Conservation (phyloP, 2,797 vertebrate species). For the Rhodeus uyekii region DNA sequence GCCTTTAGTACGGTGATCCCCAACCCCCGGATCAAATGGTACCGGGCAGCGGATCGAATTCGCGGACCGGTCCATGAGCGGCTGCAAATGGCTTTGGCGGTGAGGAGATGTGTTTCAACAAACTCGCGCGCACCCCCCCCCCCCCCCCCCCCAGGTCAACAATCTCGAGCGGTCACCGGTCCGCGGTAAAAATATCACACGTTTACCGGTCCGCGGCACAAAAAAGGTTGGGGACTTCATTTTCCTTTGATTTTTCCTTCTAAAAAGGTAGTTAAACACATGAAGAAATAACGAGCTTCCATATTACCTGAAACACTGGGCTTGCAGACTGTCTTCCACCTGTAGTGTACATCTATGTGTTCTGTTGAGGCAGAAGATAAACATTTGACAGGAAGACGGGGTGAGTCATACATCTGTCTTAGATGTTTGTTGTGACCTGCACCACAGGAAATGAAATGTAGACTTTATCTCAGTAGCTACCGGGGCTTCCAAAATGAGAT, state of each 20-base stretch:
- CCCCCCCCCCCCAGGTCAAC: no score
- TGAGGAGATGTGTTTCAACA: no score
- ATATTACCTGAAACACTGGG: not conserved
- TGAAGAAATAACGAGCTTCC: conserved; percentile 17
- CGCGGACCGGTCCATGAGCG: no score
- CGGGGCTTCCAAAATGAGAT: conserved; percentile 11
- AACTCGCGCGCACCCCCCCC: no score
- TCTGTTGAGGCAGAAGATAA: conserved; percentile 21
- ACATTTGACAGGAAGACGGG: conserved; percentile 24
- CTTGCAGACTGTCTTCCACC: conserved; percentile 23
- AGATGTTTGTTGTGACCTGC: conserved; percentile 44
- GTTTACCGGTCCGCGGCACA: no score
- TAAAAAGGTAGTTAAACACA: conserved; percentile 36
- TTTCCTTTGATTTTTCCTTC: conserved; percentile 17
- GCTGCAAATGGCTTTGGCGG: no score
- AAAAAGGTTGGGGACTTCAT: no score
- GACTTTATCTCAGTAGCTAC: conserved; percentile 48
- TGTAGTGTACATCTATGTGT: conserved; percentile 28
- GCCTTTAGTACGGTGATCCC: no score
- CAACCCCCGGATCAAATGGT: no score
- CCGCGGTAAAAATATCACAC: no score
- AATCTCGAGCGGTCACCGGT: no score
- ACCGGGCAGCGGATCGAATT: no score
- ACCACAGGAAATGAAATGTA: conserved; percentile 57
- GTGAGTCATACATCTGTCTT: conserved; percentile 39